Evolutionary conservation across 2,113 vertebrate genomes (phyloP), one percentile per base, ranked within the genome.

Genomic region (Seriola quinqueradiata): DNA sequence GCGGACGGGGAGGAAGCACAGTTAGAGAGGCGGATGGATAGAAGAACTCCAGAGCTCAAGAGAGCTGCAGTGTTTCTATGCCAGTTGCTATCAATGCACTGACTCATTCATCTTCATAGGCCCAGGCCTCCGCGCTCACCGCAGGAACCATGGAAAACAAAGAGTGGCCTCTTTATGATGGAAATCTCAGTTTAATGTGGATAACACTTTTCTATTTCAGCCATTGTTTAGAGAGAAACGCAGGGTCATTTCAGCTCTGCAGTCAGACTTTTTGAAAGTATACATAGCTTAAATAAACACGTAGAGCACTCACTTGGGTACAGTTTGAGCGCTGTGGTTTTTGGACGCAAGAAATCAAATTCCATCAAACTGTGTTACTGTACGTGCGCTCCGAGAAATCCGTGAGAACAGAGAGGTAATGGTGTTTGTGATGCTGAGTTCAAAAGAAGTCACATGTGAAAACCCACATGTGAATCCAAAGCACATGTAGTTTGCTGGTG

Each of bases 121-220:
- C 74, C 28, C 70, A 70, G 83, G 68, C 80, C 86, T 75, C 58
- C 67, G 32, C 19, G 1, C 83, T 86, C 87, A 78, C 90, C 83
- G 17, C 91, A 89, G 93, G 84, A 93, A 55, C 81, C 78, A 66
- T 74, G 84, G 78, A 92, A 91, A 93, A 92, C 91, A 92, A 92
- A 92, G 86, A 70, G 21, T 70, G 50, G 66, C 40, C 4, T 87
- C 89, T 90, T 90, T 82, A 86, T 42, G 65, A 84, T 60, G 85
- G 90, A 91, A 90, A 89, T 78, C 68, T 84, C 67, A 79, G 75
- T 85, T 85, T 89, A 78, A 83, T 79, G 85, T 73, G 83, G 61
- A 88, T 77, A 82, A 83, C 87, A 73, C 84, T 75, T 90, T 84
- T 86, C 71, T 73, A 70, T 86, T 85, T 74, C 69, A 75, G 74